Base-by-base conservation (phyloP, 2,888 invertebrate species). In the Dynastes maya region DNA sequence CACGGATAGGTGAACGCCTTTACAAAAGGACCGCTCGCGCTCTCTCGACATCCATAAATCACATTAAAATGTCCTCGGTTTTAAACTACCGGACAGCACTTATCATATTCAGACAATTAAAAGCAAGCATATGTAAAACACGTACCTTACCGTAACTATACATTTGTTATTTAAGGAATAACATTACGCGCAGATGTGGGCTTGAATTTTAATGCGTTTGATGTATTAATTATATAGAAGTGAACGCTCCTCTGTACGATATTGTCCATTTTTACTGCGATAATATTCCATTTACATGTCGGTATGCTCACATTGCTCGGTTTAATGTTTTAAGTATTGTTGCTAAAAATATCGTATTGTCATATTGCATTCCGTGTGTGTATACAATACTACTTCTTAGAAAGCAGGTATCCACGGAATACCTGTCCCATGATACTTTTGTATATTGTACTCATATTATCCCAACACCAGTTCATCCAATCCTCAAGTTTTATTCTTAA, bases 91-190 rank as follows among this genome's bases (percentile, higher is more conserved):
- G 81, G 81, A 77, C 81, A 75, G 79, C 64, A 80, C 80, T 81
- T 82, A 82, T 83, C 82, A 81, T 83, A 83, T 81, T 82, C 81
- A 82, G 80, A 82, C 82, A 83, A 83, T 83, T 83, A 83, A 83
- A 83, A 82, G 75, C 80, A 81, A 82, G 82, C 81, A 82, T 82
- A 84, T 84, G 84, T 84, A 82, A 83, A 83, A 83, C 84, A 84
- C 84, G 84, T 84, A 83, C 82, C 80, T 80, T 81, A 82, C 80
- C 72, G 70, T 76, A 79, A 61, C 68, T 65, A 58, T 51, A 76
- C 79, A 78, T 79, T 80, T 78, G 80, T 81, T 81, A 81, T 81
- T 81, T 81, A 79, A 80, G 80, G 81, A 80, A 80, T 81, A 80
- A 79, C 80, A 79, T 81, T 80, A 80, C 75, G 74, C 77, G 70